These are phyloP conservation scores for Capitella teleta DNA, from an alignment of 1,140 invertebrate genomes.

Conservation along the genomic window DNA sequence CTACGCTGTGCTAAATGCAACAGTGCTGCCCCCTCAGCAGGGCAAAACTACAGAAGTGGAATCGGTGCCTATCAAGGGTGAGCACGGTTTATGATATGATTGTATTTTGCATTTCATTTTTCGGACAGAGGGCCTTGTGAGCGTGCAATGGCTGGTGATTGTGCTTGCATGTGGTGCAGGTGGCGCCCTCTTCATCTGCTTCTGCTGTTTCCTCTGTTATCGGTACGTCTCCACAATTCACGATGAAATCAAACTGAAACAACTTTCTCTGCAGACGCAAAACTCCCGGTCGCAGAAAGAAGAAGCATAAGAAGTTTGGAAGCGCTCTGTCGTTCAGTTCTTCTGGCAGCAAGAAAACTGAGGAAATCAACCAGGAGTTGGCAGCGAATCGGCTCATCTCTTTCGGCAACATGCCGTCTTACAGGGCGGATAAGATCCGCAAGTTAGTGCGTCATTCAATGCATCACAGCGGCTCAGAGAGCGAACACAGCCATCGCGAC, in stretches of 20 bases:
- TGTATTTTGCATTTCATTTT: no score
- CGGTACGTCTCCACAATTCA: background rate
- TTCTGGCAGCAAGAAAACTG: background rate
- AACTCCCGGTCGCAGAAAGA: background rate
- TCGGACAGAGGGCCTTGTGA: background rate
- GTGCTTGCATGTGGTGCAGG: constrained; percentile 1
- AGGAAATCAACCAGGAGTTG: constrained; percentile 1
- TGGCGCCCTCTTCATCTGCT: background rate
- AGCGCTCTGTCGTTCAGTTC: background rate
- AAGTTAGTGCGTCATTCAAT: constrained; percentile 1
- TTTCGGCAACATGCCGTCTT: constrained; percentile 9
- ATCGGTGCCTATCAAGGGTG: no score
- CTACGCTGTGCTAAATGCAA: no score
- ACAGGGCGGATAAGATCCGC: constrained; percentile 9
- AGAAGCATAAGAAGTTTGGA: constrained; percentile 2
- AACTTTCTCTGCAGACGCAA: background rate
- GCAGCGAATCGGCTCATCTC: constrained; percentile 5
- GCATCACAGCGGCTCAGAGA: constrained; percentile 1
- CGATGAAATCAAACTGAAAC: background rate
- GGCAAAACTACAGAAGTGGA: no score
- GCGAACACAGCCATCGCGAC: constrained; percentile 3
- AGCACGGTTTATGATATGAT: no score
- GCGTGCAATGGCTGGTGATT: constrained; percentile 3
- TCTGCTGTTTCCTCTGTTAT: constrained; percentile 5
- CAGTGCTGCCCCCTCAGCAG: background rate